Evolutionary conservation across 2,888 invertebrate genomes (phyloP).

Genomic region (Lysandra bellargus): DNA sequence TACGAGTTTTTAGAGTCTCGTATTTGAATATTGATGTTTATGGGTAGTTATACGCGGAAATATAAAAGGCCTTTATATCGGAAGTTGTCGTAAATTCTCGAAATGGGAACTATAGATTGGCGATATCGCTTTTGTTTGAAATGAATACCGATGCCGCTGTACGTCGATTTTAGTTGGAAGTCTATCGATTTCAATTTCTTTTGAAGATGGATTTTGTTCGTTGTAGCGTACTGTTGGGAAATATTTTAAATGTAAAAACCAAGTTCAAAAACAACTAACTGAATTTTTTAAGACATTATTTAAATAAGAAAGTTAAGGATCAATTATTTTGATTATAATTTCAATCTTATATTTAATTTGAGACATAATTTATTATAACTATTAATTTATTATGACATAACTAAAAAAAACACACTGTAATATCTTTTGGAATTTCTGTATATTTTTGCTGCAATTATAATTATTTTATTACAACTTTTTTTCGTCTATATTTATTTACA

Average conservation of each 20-base stretch:
- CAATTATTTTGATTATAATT: not conserved
- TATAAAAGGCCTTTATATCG: slow-evolving; percentile 49
- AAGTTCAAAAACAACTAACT: not conserved
- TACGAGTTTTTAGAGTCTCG: slow-evolving; percentile 68
- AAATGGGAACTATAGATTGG: slow-evolving; percentile 47
- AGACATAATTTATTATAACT: too few relatives aligned
- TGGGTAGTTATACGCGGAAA: slow-evolving; percentile 50
- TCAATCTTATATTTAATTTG: too few relatives aligned
- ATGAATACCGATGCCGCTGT: slow-evolving; percentile 19
- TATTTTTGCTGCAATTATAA: too few relatives aligned
- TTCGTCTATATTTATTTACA: not conserved
- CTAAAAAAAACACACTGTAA: too few relatives aligned
- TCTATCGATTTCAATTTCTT: slow-evolving; percentile 22
- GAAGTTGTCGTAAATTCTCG: slow-evolving; percentile 46
- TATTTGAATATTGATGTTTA: slow-evolving; percentile 76
- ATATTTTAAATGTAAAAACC: not conserved
- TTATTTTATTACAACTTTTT: not conserved
- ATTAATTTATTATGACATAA: too few relatives aligned
- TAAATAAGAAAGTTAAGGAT: too few relatives aligned
- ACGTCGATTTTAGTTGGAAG: slow-evolving; percentile 21
- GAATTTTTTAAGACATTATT: not conserved
- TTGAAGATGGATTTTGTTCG: slow-evolving; percentile 15
- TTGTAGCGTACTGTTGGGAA: not conserved
- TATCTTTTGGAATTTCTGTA: too few relatives aligned
- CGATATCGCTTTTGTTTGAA: slow-evolving; percentile 32